Base-by-base conservation (phyloP, 2,797 vertebrate species). In the Peromyscus melanophrys region DNA sequence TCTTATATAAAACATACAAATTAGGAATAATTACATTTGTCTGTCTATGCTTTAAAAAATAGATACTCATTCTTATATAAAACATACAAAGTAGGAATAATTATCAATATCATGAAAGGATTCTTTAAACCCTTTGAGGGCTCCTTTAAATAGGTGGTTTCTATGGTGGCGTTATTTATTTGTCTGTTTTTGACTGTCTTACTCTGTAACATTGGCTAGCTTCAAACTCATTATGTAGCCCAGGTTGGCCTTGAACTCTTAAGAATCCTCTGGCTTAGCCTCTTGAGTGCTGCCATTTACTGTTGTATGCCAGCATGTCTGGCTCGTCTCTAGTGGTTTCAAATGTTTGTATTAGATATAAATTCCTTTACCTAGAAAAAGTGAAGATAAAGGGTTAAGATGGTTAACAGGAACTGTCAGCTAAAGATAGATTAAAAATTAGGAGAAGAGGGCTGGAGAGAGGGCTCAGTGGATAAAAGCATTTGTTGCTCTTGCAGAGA, bases 121-220 rank as follows among this genome's bases (percentile, higher is more conserved):
- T 93, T 96, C 57, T 91, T 92, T 59, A 94, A 94, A 63, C 96
- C 49, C 59, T 9, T 59, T 14, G 23, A 90, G 43, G 27, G 3
- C 91, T 96, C 46, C 61, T 97, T 95, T 95, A 95, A 87, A 78
- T 95, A 94, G 59, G 57, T 95, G 21, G 40, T 96, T 97, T 43
- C 81, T 87, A 0, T 93, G 71, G 80, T 89, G 71, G 73, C 75
- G 31, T 43, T 76, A 40, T 86, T 55, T 37, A 87, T 61, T 88
- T 73, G 37, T 57, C 63, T 85, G 83, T 61, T 89, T 59, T 89
- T 75, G 27, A 75, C 10, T 40, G 52, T 89, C 55, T 89, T 3
- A 76, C 37, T 75, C 27, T 34, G 3, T 52, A 76, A 61, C 17
- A 40, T 52, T 13, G 0, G 55, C 55, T 76, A 46, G 55, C 55